Evolutionary conservation across 2,888 invertebrate genomes (phyloP), one percentile per base, ranked within the genome.

Genomic region (Amiota minor): DNA sequence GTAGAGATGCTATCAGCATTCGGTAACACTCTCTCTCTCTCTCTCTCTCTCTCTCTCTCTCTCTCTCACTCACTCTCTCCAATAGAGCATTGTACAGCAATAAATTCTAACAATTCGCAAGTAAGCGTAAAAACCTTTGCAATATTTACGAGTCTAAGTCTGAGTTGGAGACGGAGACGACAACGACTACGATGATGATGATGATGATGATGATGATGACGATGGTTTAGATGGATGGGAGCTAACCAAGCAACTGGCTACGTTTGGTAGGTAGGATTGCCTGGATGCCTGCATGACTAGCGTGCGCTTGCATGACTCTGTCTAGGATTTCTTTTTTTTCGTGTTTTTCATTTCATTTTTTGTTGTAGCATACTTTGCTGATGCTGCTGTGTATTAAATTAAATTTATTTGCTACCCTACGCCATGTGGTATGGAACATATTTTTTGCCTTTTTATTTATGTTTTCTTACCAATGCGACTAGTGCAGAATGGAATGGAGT

Each of bases 311-410:
- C 20, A 18, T 18, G 59, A 9, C 20, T 23, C 35, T 62, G 62
- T 45, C 45, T 45, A 53, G 12, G 9, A n/a, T 53, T 53, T 4
- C 6, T 12, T 53, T 35, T 35, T 35, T 35, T 23, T 3, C 3
- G 23, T 50, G 50, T 50, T 53, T n/a, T 53, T 53, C 6, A 2
- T 53, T 53, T 12, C 6, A 4, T 53, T 4, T 53, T 53, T 53
- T 53, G 4, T 53, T 53, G 53, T 53, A 62, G 35, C n/a, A 35
- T n/a, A 9, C 12, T n/a, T 49, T 59, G 65, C 64, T 64, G 64
- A 46, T 20, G 50, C 50, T 68, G 49, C 50, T 68, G 67, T 68
- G 67, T 68, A 68, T 68, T 68, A 68, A 68, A 68, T 68, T 68
- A 20, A 68, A 68, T 68, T 68, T 53, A 68, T 68, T 68, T 50